Conservation (phyloP, 2,797 vertebrate species). For the Poecilia gillii region DNA sequence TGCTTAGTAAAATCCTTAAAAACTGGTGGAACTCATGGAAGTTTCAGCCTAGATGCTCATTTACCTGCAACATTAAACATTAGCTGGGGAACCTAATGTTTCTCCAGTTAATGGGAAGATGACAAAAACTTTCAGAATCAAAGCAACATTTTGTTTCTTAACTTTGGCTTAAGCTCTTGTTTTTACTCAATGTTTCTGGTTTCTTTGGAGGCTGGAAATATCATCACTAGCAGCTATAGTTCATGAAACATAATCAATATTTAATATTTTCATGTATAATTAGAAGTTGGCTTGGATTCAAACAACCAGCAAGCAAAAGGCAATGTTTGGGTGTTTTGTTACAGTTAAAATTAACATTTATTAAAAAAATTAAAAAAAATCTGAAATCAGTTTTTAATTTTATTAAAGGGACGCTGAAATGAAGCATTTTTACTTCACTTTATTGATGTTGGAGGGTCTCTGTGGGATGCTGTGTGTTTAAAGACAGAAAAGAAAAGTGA, state of each 20-base stretch:
- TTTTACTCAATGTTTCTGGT: background rate
- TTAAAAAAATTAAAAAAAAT: background rate
- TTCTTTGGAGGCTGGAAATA: background rate
- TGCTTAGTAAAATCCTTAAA: background rate
- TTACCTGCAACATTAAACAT: too few relatives aligned
- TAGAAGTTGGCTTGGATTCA: background rate
- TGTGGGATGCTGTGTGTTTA: background rate
- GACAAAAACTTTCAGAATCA: background rate
- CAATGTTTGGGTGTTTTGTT: background rate
- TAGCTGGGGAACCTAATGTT: too few relatives aligned
- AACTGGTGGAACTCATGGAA: background rate
- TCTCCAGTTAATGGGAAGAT: background rate
- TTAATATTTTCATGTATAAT: background rate
- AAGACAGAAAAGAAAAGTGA: background rate
- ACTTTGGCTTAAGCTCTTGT: background rate
- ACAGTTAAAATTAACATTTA: background rate
- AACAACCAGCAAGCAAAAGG: background rate
- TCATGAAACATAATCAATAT: background rate
- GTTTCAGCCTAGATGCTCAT: background rate
- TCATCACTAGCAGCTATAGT: background rate
- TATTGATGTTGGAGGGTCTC: background rate
- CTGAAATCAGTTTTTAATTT: constrained; percentile 1
- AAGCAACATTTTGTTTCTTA: background rate
- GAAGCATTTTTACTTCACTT: background rate
- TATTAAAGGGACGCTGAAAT: background rate